Base-by-base conservation (phyloP, 2,113 vertebrate species). In the Aphyosemion australe region DNA sequence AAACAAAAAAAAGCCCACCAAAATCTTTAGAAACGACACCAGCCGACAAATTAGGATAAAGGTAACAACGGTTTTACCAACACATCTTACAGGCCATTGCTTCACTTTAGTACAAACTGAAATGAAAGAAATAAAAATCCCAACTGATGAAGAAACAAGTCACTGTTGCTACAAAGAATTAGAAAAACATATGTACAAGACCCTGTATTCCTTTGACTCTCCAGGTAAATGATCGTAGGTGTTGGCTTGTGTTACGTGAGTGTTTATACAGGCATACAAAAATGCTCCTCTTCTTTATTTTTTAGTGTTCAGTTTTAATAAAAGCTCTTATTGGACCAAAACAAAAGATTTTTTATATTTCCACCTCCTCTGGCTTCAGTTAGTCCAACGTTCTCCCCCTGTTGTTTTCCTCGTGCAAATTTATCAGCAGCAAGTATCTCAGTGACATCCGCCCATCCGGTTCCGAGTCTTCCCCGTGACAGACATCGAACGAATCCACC, bases 81-180 rank as follows among this genome's bases (percentile, higher is more conserved):
- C 92, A 84, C 69, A 49, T 74, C 84, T 82, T 77, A 84, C 84
- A 81, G 80, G 80, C 69, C 88, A 65, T 86, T 61, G 88, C 83
- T 90, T 94, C 93, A 91, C 93, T 82, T 89, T 91, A 91, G 90
- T 91, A 90, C 79, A 87, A 89, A 86, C 77, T 37, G 52, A 87
- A 85, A 80, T 6, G 9, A 76, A 84, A 65, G 10, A 70, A 70
- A 45, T 1, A 61, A 72, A 52, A 83, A 88, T 94, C 94, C 93
- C 48, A 76, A 79, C 54, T 31, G 69, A 87, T 81, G 74, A 62
- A 94, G 59, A 94, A 94, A 93, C 92, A 93, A 94, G 71, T 88
- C 89, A 93, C 94, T 91, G 93, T 96, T 96, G 96, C 94, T 97
- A 98, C 96, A 97, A 99, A 98, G 92, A 95, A 97, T 96, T 94